These are phyloP conservation scores for Chaenocephalus aceratus DNA, from an alignment of 2,113 vertebrate species.

Conservation along the genomic window DNA sequence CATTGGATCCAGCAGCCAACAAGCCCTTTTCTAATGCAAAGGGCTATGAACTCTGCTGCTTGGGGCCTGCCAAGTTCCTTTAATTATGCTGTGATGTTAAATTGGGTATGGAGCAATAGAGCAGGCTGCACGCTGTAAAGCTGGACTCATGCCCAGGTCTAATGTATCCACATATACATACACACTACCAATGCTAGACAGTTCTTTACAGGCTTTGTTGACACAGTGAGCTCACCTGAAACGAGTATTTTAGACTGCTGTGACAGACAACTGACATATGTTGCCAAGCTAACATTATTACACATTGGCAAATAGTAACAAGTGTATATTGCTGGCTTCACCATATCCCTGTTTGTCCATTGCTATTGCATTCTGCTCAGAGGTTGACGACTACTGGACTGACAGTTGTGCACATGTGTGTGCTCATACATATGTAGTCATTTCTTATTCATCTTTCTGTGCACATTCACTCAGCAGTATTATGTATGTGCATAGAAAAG, in stretches of 20 bases:
- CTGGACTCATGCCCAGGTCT: conserved; percentile 73
- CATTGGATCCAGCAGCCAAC: conserved; percentile 30
- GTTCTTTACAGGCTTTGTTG: conserved; percentile 37
- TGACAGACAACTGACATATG: not conserved
- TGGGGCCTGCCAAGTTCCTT: conserved; percentile 75
- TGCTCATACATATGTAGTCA: conserved; percentile 21
- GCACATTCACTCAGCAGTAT: conserved; percentile 12
- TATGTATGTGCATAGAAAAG: conserved; percentile 1
- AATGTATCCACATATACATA: conserved; percentile 63
- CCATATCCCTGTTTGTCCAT: not conserved
- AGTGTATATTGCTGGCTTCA: not conserved
- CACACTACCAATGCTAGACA: conserved; percentile 3
- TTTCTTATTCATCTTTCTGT: not conserved
- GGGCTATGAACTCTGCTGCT: conserved; percentile 51
- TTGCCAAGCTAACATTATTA: not conserved
- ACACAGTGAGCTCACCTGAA: conserved; percentile 1
- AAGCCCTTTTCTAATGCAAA: conserved; percentile 26
- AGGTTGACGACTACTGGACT: not conserved
- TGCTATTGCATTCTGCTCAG: not conserved
- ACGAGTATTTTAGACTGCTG: not conserved
- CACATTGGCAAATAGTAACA: not conserved
- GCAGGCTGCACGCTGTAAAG: conserved; percentile 66
- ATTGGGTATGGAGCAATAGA: conserved; percentile 73
- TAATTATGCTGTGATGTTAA: conserved; percentile 84
- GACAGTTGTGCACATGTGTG: conserved; percentile 8